These are phyloP conservation scores for Gallinago stenura DNA, from an alignment of 2,797 vertebrate species.

Conservation along the genomic window DNA sequence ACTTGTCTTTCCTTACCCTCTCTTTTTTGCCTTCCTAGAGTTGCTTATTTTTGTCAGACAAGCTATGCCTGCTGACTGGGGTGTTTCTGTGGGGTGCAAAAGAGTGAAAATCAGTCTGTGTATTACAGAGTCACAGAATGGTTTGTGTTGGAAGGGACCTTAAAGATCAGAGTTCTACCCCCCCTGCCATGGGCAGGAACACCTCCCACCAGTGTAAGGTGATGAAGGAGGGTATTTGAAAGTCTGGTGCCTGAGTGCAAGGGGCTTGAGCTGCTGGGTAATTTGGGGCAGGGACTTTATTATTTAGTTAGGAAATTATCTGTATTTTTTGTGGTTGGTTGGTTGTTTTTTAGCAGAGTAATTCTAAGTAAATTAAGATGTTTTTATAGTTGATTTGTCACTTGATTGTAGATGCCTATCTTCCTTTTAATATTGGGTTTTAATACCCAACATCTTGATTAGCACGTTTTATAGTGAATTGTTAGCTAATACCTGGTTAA, in stretches of 20 bases:
- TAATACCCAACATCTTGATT: not conserved
- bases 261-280: not conserved
- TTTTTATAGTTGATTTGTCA: not conserved
- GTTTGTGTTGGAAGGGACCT: too few relatives aligned
- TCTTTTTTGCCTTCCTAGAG: not conserved
- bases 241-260: too few relatives aligned
- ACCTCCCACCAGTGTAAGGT: too few relatives aligned
- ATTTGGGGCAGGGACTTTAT: not conserved
- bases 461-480: not conserved
- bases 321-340: not conserved
- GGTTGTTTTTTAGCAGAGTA: not conserved
- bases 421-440: not conserved
- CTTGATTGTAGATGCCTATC: not conserved
- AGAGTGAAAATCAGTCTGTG: not conserved
- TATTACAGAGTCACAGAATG: too few relatives aligned
- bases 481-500: not conserved
- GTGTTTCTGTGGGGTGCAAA: not conserved
- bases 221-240: too few relatives aligned
- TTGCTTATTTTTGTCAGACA: not conserved
- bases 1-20: not conserved
- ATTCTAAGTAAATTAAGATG: not conserved
- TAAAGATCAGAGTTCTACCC: too few relatives aligned
- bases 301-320: not conserved
- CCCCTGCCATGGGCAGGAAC: too few relatives aligned
- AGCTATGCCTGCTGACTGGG: not conserved